These are phyloP conservation scores for Morbakka virulenta DNA, from an alignment of 30 jellyfish, hydroid and myxozoan genomes.

Conservation along the genomic window DNA sequence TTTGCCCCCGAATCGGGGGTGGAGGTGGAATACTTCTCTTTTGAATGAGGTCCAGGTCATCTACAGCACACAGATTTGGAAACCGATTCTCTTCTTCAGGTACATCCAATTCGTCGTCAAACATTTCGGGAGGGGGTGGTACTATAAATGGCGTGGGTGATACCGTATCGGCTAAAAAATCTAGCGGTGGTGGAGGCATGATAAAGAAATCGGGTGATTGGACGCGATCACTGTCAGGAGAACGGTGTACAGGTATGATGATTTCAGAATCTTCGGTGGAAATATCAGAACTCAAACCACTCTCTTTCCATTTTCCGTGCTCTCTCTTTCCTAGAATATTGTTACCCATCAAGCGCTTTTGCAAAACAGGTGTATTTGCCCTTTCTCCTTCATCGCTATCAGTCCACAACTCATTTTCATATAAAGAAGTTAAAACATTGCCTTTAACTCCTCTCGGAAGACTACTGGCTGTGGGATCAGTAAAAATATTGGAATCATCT, in stretches of 20 bases:
- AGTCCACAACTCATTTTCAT: background rate
- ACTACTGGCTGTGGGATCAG: background rate
- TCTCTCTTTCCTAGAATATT: too few species aligned
- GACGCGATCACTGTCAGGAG: background rate
- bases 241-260: background rate
- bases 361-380: background rate
- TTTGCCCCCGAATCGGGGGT: background rate
- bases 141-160: background rate
- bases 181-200: background rate
- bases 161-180: background rate
- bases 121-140: background rate
- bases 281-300: background rate
- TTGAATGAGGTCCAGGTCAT: background rate
- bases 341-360: background rate
- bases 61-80: background rate
- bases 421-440: background rate
- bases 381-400: background rate
- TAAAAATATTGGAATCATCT: background rate
- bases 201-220: background rate
- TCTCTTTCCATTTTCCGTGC: background rate
- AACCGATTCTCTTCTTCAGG: background rate
- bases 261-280: background rate
- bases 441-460: background rate
- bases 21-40: background rate
- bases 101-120: background rate